Base-by-base conservation (phyloP, 2,888 invertebrate genomes). In the Mayetiola destructor region DNA sequence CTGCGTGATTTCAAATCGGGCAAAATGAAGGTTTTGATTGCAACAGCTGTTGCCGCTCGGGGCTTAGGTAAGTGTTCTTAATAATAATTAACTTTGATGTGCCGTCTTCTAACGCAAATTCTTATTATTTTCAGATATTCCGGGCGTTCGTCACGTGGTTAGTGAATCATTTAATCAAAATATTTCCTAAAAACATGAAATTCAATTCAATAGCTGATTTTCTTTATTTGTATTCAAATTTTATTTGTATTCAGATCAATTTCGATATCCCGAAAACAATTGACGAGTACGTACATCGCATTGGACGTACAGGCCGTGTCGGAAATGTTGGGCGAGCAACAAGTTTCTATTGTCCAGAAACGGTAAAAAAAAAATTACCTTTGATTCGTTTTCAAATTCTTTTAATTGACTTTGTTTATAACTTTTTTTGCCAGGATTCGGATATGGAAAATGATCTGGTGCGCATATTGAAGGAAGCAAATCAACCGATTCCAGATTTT, bases 211-310 rank as follows among this genome's bases (percentile, higher is more conserved):
- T n/a, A n/a, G n/a, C n/a, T n/a, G n/a, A n/a, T n/a, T n/a, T n/a
- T n/a, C n/a, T n/a, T n/a, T n/a, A n/a, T n/a, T n/a, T n/a, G n/a
- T n/a, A n/a, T n/a, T n/a, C n/a, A n/a, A n/a, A n/a, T n/a, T n/a
- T n/a, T n/a, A n/a, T n/a, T n/a, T n/a, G n/a, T n/a, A n/a, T n/a
- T n/a, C n/a, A n/a, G n/a, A 81, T 95, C 16, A 96, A 96, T 69
- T 94, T 81, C 66, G 95, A 96, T 68, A 76, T 96, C 65, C 95
- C 95, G 0, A 81, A 84, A 59, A 80, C 80, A 60, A 87, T 94
- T 61, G 94, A 94, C 62, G 94, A 94, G 64, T 96, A 95, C 64
- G 93, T 95, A 1, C 96, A 96, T 71, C 77, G 95, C 58, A 92
- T 96, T 63, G 96, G 96, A 0, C 79, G 96, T 61, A 96, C 96